phyloP scores from a whole-genome alignment of 2,113 vertebrate genomes.

The Myotis brandtii region DNA sequence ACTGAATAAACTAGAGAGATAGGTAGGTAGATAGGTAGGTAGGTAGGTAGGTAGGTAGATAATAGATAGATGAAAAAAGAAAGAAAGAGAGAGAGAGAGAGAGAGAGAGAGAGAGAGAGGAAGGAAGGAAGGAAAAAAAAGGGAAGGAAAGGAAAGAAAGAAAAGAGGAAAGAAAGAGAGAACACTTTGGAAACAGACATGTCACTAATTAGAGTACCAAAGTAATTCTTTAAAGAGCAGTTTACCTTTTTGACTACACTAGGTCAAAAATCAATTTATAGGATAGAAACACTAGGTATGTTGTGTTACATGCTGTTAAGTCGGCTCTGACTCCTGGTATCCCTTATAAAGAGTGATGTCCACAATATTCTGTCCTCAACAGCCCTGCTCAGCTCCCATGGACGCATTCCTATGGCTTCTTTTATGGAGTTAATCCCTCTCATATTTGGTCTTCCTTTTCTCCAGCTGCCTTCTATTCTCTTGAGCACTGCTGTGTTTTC shows the following conservation, averaged over 20 bases:
- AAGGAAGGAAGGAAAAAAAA: no score
- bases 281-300: background rate
- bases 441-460: background rate
- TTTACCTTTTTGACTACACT: background rate
- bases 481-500: background rate
- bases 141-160: background rate
- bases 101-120: background rate
- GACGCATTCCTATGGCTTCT: background rate
- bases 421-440: background rate
- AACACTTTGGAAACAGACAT: background rate
- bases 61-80: background rate
- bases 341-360: background rate
- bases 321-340: background rate
- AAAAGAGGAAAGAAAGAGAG: background rate
- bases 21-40: background rate
- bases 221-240: background rate
- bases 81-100: background rate
- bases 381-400: background rate
- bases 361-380: background rate
- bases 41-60: background rate
- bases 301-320: background rate
- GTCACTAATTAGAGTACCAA: constrained; percentile 1
- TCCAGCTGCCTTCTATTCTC: background rate
- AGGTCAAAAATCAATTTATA: constrained; percentile 14
- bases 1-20: background rate